Conservation (phyloP, 2,113 vertebrate genomes). For the Gallinago paraguaiae region DNA sequence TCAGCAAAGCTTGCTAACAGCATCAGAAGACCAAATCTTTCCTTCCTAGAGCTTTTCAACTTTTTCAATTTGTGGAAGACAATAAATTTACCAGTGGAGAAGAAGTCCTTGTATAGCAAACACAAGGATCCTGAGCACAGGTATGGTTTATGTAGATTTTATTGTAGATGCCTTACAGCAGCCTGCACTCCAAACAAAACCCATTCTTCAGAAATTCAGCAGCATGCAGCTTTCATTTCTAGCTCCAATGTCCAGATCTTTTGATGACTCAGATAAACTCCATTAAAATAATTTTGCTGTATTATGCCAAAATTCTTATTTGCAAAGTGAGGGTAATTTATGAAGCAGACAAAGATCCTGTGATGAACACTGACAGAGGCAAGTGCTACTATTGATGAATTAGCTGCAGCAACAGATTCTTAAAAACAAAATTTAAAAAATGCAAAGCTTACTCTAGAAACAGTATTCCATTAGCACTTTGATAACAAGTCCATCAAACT, state of each 20-base stretch:
- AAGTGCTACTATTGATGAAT: neutral
- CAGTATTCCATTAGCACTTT: neutral
- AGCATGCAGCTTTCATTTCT: neutral
- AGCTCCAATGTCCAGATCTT: neutral
- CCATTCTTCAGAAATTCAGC: neutral
- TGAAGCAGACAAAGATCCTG: neutral
- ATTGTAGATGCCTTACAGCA: neutral
- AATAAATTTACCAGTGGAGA: neutral
- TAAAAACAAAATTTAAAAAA: neutral
- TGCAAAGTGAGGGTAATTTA: neutral
- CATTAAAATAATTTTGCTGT: neutral
- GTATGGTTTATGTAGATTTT: neutral
- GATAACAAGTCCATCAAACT: slow-evolving; percentile 54
- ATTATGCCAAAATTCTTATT: neutral
- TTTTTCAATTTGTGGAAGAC: neutral
- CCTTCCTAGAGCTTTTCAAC: neutral
- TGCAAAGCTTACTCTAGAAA: neutral
- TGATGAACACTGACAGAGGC: neutral
- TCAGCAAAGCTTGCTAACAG: neutral
- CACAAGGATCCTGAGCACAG: neutral
- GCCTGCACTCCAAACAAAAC: neutral
- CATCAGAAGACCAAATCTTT: neutral
- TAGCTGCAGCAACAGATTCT: neutral
- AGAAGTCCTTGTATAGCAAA: neutral
- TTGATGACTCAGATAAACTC: neutral